Base-by-base conservation (phyloP, 1,140 invertebrate species). In the Maconellicoccus hirsutus region DNA sequence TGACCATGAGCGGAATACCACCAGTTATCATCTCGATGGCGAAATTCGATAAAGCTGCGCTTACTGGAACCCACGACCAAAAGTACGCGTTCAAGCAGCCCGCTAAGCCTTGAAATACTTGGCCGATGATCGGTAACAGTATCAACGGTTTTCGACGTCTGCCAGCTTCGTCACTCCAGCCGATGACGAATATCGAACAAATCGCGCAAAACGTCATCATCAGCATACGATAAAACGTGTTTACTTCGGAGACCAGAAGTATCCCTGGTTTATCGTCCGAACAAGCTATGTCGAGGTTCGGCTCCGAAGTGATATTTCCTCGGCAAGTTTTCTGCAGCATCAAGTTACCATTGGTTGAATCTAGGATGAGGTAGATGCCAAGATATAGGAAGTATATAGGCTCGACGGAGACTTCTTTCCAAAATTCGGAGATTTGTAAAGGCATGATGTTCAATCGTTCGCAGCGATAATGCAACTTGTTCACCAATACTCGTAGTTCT, bases 91-190 rank as follows among this genome's bases (percentile, higher is more conserved):
- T 71, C 12, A 72, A 26, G 22, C 72, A 26, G 33, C 72, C 59
- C 25, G 66, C 61, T 61, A 61, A 8, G 19, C 63, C 63, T n/a
- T 73, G 73, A 23, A 73, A 10, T 27, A 75, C 42, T 23, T 75
- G 72, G 16, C 75, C 75, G 1, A 70, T 27, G 19, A 79, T 76
- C 3, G 82, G 78, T 10, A 82, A 63, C 4, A 82, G 73, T 63
- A 84, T 77, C 0, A 81, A 78, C 3, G 80, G 72, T 75, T 81
- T 82, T 39, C 81, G 74, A 8, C 80, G 77, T 29, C 73, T 72
- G 22, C 73, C 75, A 70, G 75, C 74, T 12, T 2, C 77, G 38
- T 73, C 75, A 63, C 66, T 76, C 75, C 69, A 80, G 25, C 27
- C 76, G n/a, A 52, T 76, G 7, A 75, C 72, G 70, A 77, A 78